phyloP scores from a whole-genome alignment of 2,888 invertebrate genomes.

The Drosophila koepferae region DNA sequence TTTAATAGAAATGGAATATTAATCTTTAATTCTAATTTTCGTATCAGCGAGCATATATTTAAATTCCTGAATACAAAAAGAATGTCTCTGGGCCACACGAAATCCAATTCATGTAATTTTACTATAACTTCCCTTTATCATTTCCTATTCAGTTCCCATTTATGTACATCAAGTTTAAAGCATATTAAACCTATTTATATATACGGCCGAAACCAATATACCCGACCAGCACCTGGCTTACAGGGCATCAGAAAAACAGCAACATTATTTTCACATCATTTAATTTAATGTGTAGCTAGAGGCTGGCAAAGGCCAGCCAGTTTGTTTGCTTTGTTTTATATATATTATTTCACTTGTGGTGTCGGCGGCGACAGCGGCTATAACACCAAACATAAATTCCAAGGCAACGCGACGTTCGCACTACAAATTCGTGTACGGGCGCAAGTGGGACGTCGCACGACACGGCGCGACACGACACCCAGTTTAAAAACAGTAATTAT shows the following conservation, averaged over 20 bases:
- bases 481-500: slow-evolving; percentile 77
- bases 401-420: slow-evolving; percentile 59
- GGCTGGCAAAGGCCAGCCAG: slow-evolving; percentile 42
- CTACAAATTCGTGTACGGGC: slow-evolving; percentile 64
- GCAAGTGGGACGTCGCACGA: slow-evolving; percentile 6
- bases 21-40: too few relatives aligned
- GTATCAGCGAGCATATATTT: too few relatives aligned
- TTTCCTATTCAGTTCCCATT: not conserved
- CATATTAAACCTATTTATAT: too few relatives aligned
- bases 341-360: slow-evolving; percentile 71
- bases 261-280: slow-evolving; percentile 83
- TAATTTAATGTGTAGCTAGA: slow-evolving; percentile 78
- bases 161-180: too few relatives aligned
- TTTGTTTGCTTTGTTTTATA: slow-evolving; percentile 58
- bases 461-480: slow-evolving; percentile 12
- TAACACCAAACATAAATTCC: slow-evolving; percentile 60
- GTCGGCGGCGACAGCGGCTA: slow-evolving; percentile 31
- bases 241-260: slow-evolving; percentile 43
- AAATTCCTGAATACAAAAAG: too few relatives aligned
- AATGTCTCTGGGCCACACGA: too few relatives aligned
- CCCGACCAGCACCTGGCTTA: not conserved
- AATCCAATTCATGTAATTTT: not conserved
- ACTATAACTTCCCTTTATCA: not conserved
- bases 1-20: too few relatives aligned
- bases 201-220: not conserved